Percentiles rank a stretch among this genome's conserved stretches.
Evolutionary conservation across 2,113 vertebrate genomes (phyloP).

Genomic region (Calonectris borealis): DNA sequence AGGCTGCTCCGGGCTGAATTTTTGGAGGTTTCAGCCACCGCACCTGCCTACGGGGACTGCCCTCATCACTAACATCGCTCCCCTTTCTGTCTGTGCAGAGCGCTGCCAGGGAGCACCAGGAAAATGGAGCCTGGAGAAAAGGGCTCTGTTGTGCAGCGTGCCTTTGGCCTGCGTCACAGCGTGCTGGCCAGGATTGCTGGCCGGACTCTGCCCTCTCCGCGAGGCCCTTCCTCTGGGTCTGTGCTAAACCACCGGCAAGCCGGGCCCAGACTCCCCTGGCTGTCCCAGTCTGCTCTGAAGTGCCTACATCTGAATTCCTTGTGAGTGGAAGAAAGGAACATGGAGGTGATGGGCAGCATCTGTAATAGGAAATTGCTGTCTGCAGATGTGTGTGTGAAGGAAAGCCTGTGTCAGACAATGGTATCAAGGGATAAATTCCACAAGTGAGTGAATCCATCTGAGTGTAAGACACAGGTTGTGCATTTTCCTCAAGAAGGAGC

Average conservation of each 20-base stretch:
- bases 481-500: constrained; percentile 39
- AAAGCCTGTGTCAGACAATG: constrained; percentile 56
- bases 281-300: neutral
- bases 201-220: neutral
- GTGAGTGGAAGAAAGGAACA: constrained; percentile 40
- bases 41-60: fast-evolving
- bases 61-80: neutral
- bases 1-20: neutral
- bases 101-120: neutral
- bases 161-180: neutral
- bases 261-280: neutral
- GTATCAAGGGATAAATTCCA: constrained; percentile 70
- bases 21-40: neutral
- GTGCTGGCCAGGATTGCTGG: neutral
- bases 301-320: constrained; percentile 38
- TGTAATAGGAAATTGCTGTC: constrained; percentile 67
- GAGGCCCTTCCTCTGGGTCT: neutral
- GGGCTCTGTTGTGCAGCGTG: fast-evolving
- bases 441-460: constrained; percentile 66
- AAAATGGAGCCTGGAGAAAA: neutral
- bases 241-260: neutral
- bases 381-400: constrained; percentile 57
- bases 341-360: constrained; percentile 58
- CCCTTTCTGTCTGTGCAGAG: neutral
- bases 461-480: constrained; percentile 38